A percentile compares a stretch with the other conserved stretches of the same genome.
phyloP scores from a whole-genome alignment of 1,140 invertebrate genomes.

The Scaptomyza hsui region DNA sequence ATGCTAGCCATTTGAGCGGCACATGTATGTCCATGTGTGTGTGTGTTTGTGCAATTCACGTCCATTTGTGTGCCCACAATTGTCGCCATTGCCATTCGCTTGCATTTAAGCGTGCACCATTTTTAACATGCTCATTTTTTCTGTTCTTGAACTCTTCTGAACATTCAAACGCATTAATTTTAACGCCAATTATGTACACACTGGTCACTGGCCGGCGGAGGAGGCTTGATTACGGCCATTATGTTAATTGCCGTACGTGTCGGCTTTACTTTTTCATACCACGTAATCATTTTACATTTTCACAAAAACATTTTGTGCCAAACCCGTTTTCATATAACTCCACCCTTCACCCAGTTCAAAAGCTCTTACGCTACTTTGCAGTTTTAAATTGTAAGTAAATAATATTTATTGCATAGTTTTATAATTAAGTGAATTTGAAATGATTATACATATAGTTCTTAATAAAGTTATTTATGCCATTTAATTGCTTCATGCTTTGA shows the following conservation, averaged over 20 bases:
- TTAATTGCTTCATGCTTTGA: background rate
- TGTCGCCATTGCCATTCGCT: constrained; percentile 47
- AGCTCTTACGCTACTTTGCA: background rate
- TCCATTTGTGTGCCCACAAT: constrained; percentile 74
- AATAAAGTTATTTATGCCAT: background rate
- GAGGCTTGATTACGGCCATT: constrained; percentile 68
- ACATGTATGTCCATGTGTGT: constrained; percentile 3
- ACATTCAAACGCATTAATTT: constrained; percentile 75
- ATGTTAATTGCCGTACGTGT: constrained; percentile 74
- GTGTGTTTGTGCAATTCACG: constrained; percentile 59
- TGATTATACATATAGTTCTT: background rate
- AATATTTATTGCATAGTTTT: background rate
- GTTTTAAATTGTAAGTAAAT: background rate
- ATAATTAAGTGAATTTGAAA: background rate
- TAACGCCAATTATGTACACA: constrained; percentile 69
- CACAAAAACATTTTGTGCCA: constrained; percentile 10
- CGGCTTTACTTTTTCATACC: constrained; percentile 25
- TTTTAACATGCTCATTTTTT: constrained; percentile 65
- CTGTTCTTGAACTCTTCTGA: constrained; percentile 36
- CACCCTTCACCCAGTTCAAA: background rate
- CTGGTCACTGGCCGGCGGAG: constrained; percentile 24
- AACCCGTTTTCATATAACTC: constrained; percentile 10
- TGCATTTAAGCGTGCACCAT: constrained; percentile 54
- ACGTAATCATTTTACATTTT: constrained; percentile 51
- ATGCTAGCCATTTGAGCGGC: constrained; percentile 60